phyloP scores from a whole-genome alignment of 2,888 invertebrate species.

The Cordilura impudica region DNA sequence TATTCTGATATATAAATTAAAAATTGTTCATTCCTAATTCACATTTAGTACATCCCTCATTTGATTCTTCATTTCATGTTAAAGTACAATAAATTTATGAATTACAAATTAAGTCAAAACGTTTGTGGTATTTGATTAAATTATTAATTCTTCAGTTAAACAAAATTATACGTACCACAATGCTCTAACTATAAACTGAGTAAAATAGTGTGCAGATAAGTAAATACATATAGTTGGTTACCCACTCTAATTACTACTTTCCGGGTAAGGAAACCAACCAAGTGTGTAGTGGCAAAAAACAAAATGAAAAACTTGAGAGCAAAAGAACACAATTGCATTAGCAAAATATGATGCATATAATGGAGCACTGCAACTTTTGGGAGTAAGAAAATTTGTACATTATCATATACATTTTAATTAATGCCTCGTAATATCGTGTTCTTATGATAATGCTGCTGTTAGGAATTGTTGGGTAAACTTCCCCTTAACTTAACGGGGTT shows the following conservation, averaged over 20 bases:
- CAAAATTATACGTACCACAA: background rate
- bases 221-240: constrained; percentile 28
- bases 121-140: constrained; percentile 55
- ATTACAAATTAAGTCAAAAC: constrained; percentile 43
- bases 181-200: background rate
- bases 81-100: constrained; percentile 39
- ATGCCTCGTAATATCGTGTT: background rate
- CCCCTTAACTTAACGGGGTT: background rate
- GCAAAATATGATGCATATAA: background rate
- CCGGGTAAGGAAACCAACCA: constrained; percentile 54
- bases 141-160: constrained; percentile 32
- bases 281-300: constrained; percentile 36
- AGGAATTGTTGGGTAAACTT: background rate
- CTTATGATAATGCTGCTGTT: background rate
- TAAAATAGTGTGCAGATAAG: background rate
- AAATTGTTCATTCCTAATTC: too few relatives aligned
- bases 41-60: too few relatives aligned
- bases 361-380: background rate
- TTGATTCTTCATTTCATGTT: constrained; percentile 41
- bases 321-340: background rate
- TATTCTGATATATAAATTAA: too few relatives aligned
- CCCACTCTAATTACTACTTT: constrained; percentile 51
- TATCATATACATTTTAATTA: background rate
- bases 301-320: background rate
- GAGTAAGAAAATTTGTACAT: background rate